Conservation (phyloP, 2,888 invertebrate genomes). For the Hydropsyche betteni region DNA sequence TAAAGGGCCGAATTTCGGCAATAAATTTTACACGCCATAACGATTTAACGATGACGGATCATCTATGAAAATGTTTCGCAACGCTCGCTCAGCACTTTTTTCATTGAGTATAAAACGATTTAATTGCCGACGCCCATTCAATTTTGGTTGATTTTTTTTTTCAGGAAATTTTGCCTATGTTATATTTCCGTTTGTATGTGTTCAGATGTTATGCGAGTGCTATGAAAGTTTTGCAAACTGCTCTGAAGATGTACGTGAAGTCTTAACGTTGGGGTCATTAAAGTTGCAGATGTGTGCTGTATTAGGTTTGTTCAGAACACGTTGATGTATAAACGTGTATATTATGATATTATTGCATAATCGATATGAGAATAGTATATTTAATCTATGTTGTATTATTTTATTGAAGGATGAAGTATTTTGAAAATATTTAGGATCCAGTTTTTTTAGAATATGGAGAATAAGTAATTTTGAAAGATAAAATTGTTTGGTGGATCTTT, state of each 20-base stretch:
- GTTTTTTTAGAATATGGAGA: no score
- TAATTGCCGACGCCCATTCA: background rate
- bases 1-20: conserved; percentile 1
- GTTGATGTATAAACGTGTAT: no score
- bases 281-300: background rate
- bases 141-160: background rate
- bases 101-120: background rate
- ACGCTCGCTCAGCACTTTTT: no score
- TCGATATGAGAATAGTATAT: no score
- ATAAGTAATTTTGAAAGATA: no score
- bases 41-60: conserved; percentile 21
- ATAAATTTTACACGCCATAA: conserved; percentile 18
- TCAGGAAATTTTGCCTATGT: background rate
- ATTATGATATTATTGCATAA: no score
- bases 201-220: background rate
- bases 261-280: no score
- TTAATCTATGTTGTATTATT: no score
- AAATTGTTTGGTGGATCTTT: no score
- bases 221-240: conserved; percentile 5
- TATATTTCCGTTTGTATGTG: background rate
- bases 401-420: no score
- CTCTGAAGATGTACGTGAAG: background rate
- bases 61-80: background rate
- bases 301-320: no score
- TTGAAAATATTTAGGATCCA: no score